Percentiles rank a stretch among this genome's conserved stretches.
These are phyloP conservation scores for Minunthozetes semirufus DNA, from an alignment of 2,888 invertebrate genomes.

Conservation along the genomic window DNA sequence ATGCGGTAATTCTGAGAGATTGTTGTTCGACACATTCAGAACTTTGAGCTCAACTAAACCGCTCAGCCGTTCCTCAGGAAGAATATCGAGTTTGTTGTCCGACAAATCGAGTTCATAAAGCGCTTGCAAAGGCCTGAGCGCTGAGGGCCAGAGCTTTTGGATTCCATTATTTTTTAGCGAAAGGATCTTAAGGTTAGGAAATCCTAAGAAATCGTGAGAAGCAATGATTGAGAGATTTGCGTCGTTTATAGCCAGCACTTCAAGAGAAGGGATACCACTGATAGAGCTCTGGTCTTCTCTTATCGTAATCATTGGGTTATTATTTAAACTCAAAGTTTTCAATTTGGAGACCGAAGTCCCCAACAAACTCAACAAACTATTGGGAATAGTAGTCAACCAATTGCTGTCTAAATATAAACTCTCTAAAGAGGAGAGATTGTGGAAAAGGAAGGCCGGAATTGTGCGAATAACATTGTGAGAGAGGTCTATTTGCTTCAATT, in stretches of 20 bases:
- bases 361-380: constrained; percentile 40
- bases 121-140: constrained; percentile 40
- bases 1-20: constrained; percentile 54
- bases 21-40: constrained; percentile 76
- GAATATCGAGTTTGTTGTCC: constrained; percentile 43
- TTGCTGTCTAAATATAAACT: constrained; percentile 41
- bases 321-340: constrained; percentile 40
- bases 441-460: constrained; percentile 40
- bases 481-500: constrained; percentile 44
- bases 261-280: constrained; percentile 38
- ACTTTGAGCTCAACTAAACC: constrained; percentile 60
- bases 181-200: constrained; percentile 38
- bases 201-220: constrained; percentile 42
- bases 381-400: constrained; percentile 43
- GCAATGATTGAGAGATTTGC: constrained; percentile 43
- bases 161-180: constrained; percentile 42
- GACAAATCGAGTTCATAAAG: constrained; percentile 40
- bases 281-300: constrained; percentile 41
- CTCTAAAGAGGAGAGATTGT: constrained; percentile 39
- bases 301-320: constrained; percentile 41
- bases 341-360: constrained; percentile 39
- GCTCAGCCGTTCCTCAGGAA: constrained; percentile 44
- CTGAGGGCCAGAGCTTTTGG: constrained; percentile 43
- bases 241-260: constrained; percentile 38
- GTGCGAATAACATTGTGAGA: constrained; percentile 41